Evolutionary conservation across 2,113 vertebrate genomes (phyloP).

Genomic region (Amphiprion ocellaris): DNA sequence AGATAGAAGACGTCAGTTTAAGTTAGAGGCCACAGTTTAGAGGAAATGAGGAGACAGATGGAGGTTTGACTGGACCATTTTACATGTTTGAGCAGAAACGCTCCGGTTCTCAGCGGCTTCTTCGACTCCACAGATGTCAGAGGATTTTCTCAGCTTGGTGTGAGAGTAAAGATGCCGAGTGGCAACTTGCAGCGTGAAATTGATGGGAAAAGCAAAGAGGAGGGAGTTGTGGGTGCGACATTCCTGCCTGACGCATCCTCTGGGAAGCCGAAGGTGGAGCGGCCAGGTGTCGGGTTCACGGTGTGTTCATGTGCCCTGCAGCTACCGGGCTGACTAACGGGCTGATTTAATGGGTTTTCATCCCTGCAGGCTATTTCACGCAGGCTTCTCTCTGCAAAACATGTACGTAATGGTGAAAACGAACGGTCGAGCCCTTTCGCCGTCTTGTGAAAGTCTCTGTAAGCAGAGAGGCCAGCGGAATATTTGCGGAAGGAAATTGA

Average conservation of each 20-base stretch:
- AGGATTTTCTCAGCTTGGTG: constrained; percentile 63
- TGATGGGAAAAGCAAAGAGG: constrained; percentile 20
- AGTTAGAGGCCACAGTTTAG: too few relatives aligned
- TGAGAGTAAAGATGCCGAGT: constrained; percentile 31
- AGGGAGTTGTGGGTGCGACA: constrained; percentile 44
- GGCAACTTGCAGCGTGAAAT: constrained; percentile 1
- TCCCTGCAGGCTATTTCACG: not conserved
- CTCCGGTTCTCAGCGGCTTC: not conserved
- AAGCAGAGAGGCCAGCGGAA: not conserved
- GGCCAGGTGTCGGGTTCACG: constrained; percentile 45
- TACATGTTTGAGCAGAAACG: not conserved
- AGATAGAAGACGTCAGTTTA: too few relatives aligned
- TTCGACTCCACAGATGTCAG: not conserved
- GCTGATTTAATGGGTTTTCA: not conserved
- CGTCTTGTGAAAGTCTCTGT: not conserved
- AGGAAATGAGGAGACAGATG: too few relatives aligned
- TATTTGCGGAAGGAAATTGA: constrained; percentile 47
- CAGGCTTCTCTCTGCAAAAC: too few relatives aligned
- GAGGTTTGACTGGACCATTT: not conserved
- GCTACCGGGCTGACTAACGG: not conserved
- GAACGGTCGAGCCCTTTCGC: not conserved
- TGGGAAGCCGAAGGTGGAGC: constrained; percentile 40
- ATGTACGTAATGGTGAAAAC: not conserved
- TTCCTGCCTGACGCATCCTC: constrained; percentile 59
- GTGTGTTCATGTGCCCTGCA: not conserved